Conservation (phyloP, 2,888 invertebrate species). For the Drosophila neonasuta region DNA sequence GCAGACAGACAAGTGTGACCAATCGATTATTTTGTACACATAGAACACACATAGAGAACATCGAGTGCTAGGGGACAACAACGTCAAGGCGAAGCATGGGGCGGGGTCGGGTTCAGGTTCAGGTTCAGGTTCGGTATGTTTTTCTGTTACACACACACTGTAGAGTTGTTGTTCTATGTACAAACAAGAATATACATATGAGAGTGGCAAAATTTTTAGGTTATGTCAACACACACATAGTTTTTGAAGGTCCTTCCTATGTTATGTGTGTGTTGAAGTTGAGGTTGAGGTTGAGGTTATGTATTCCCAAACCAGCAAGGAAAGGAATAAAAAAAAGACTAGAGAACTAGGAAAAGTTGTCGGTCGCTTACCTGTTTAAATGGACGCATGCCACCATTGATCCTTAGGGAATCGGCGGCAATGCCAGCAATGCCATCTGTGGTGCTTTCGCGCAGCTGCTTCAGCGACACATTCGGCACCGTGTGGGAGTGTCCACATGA, state of each 20-base stretch:
- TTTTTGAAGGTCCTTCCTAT: slow-evolving; percentile 15
- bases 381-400: slow-evolving; percentile 97
- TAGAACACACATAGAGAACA: slow-evolving; percentile 21
- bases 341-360: not conserved
- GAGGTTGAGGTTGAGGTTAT: slow-evolving; percentile 14
- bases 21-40: slow-evolving; percentile 30
- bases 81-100: not conserved
- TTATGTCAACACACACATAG: slow-evolving; percentile 2
- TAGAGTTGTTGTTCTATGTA: slow-evolving; percentile 5
- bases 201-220: not conserved
- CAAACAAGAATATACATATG: slow-evolving; percentile 5
- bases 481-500: slow-evolving; percentile 85
- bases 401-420: slow-evolving; percentile 96
- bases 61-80: slow-evolving; percentile 30
- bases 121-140: not conserved
- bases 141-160: not conserved
- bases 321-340: not conserved
- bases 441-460: slow-evolving; percentile 90
- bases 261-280: not conserved
- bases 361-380: slow-evolving; percentile 93
- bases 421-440: slow-evolving; percentile 96
- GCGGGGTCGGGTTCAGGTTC: not conserved
- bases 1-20: slow-evolving; percentile 8
- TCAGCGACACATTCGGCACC: slow-evolving; percentile 92
- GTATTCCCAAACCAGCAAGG: slow-evolving; percentile 10